Conservation (phyloP, 2,888 invertebrate genomes). For the Apodemia zela region DNA sequence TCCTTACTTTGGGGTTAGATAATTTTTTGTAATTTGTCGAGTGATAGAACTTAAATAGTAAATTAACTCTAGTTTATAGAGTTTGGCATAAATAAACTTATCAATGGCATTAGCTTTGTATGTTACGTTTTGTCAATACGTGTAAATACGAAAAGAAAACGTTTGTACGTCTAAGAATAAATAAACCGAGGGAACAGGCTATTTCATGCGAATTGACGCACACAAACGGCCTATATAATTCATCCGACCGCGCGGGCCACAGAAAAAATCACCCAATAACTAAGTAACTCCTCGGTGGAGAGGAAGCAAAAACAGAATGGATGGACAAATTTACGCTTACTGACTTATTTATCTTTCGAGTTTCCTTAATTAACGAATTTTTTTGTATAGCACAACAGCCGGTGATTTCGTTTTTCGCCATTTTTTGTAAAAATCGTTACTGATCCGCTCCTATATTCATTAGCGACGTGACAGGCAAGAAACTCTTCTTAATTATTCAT, state of each 20-base stretch:
- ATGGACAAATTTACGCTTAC: slow-evolving; percentile 70
- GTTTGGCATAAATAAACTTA: neutral
- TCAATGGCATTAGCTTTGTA: no score
- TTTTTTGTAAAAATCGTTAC: slow-evolving; percentile 37
- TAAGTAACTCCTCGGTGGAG: slow-evolving; percentile 47
- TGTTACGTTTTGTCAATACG: neutral
- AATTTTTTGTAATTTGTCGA: no score
- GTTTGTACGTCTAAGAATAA: slow-evolving; percentile 9
- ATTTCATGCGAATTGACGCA: slow-evolving; percentile 56
- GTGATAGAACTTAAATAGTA: no score
- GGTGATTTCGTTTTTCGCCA: slow-evolving; percentile 53
- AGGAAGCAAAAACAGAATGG: slow-evolving; percentile 63
- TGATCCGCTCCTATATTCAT: slow-evolving; percentile 69
- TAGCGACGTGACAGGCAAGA: slow-evolving; percentile 74
- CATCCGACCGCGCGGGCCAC: slow-evolving; percentile 45
- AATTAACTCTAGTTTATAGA: neutral
- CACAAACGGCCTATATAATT: slow-evolving; percentile 61
- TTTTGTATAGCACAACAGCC: slow-evolving; percentile 44
- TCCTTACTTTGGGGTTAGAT: no score
- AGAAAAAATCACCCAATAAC: slow-evolving; percentile 65
- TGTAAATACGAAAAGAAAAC: slow-evolving; percentile 13
- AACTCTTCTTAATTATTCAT: slow-evolving; percentile 76
- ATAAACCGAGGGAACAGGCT: slow-evolving; percentile 42
- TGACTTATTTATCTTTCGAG: slow-evolving; percentile 69
- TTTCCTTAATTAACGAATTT: slow-evolving; percentile 67